phyloP scores from a whole-genome alignment of 2,113 vertebrate genomes.

The Pitta sordida region DNA sequence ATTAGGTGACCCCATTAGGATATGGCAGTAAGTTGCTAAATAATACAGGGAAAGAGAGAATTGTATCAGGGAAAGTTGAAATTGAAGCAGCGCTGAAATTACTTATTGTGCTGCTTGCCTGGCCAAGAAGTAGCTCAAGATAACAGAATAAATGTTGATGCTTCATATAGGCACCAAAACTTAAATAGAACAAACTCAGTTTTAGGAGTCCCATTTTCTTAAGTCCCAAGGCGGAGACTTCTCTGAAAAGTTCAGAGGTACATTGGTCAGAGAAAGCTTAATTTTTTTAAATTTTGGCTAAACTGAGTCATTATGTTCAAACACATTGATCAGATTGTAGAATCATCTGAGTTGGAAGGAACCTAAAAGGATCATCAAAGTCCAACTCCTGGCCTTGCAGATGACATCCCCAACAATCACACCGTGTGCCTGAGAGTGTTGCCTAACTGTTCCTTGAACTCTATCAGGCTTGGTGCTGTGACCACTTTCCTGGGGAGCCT shows the following conservation, averaged over 20 bases:
- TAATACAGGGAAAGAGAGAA: neutral
- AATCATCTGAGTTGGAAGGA: neutral
- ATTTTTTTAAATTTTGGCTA: neutral
- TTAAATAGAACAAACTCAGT: neutral
- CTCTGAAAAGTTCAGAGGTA: neutral
- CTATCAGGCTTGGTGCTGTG: neutral
- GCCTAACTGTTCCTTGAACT: neutral
- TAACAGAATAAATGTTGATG: neutral
- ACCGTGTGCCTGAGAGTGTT: neutral
- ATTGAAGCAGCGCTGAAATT: neutral
- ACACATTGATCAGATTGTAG: neutral
- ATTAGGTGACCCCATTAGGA: neutral
- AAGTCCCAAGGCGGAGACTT: neutral
- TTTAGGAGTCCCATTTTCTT: neutral
- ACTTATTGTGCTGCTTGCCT: neutral
- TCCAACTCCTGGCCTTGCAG: neutral
- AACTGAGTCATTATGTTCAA: fast-evolving
- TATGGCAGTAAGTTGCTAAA: neutral
- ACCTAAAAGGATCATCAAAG: neutral
- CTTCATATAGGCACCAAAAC: neutral
- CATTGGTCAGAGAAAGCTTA: neutral
- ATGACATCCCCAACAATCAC: neutral
- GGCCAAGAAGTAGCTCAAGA: neutral
- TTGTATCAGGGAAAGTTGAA: neutral
- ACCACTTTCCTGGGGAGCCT: neutral